Conservation (phyloP, 2,888 invertebrate species). For the Polyommatus iphigenia region DNA sequence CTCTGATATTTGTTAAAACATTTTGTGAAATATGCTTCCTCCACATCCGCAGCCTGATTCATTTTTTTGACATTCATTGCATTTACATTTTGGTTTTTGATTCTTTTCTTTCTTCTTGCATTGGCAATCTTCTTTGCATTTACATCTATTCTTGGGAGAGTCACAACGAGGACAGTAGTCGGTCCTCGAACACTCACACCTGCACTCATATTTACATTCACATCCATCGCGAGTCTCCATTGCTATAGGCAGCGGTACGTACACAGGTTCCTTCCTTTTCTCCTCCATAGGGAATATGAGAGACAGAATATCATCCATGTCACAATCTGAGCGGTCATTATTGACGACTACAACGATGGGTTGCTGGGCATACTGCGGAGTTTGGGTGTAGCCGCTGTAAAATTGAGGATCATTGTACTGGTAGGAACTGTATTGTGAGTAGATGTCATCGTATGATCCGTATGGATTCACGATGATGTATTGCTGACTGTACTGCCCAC, state of each 20-base stretch:
- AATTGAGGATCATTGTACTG: not conserved
- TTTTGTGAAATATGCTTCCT: slow-evolving; percentile 19
- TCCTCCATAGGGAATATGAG: slow-evolving; percentile 33
- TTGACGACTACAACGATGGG: slow-evolving; percentile 38
- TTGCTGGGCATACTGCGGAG: slow-evolving; percentile 33
- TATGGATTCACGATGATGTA: slow-evolving; percentile 9
- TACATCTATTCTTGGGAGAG: slow-evolving; percentile 14
- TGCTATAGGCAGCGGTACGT: slow-evolving; percentile 37
- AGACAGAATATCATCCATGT: slow-evolving; percentile 35
- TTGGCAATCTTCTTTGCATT: slow-evolving; percentile 24
- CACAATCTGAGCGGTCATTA: slow-evolving; percentile 34
- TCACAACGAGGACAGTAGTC: slow-evolving; percentile 12
- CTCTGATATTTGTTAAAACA: not conserved
- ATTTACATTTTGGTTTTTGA: slow-evolving; percentile 15
- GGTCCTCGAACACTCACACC: slow-evolving; percentile 32
- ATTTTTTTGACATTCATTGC: slow-evolving; percentile 13
- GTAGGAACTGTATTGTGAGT: slow-evolving; percentile 2
- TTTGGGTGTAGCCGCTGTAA: slow-evolving; percentile 16
- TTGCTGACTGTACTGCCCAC: slow-evolving; percentile 10
- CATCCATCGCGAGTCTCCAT: slow-evolving; percentile 12
- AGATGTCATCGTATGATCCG: slow-evolving; percentile 4
- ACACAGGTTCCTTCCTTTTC: slow-evolving; percentile 36
- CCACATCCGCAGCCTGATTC: not conserved
- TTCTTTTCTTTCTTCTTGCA: slow-evolving; percentile 23
- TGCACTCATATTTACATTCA: slow-evolving; percentile 32